phyloP scores from a whole-genome alignment of 2,113 vertebrate species.

The Nothoprocta pentlandii region DNA sequence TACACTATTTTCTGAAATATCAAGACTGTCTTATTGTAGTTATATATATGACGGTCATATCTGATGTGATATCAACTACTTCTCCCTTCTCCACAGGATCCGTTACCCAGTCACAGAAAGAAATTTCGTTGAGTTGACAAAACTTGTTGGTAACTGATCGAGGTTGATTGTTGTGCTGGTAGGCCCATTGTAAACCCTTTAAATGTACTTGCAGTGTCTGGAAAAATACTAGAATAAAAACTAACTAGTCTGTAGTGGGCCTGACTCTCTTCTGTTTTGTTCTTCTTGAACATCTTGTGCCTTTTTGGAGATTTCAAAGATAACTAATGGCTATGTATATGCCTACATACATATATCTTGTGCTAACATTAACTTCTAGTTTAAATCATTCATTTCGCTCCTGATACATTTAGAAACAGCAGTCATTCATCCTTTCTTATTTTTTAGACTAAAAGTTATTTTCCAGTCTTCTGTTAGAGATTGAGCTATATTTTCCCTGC shows the following conservation, averaged over 20 bases:
- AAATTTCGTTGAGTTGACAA: neutral
- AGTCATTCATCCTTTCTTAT: neutral
- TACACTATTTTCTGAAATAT: neutral
- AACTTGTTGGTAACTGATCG: neutral
- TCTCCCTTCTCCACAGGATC: conserved; percentile 15
- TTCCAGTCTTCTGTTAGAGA: neutral
- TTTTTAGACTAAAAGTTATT: neutral
- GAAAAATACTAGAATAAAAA: neutral
- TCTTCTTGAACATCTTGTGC: neutral
- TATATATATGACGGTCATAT: neutral
- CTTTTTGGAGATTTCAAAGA: neutral
- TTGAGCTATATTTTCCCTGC: neutral
- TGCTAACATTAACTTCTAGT: conserved; percentile 5
- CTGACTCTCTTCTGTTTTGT: neutral
- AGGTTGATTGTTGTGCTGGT: neutral
- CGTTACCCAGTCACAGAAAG: neutral
- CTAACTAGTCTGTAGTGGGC: neutral
- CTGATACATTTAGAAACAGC: neutral
- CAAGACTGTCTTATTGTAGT: neutral
- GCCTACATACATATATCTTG: neutral
- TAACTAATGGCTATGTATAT: neutral
- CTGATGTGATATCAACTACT: neutral
- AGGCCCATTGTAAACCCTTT: neutral
- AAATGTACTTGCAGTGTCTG: neutral
- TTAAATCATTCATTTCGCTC: neutral